Conservation (phyloP, 2,797 vertebrate species). For the Pygocentrus nattereri region DNA sequence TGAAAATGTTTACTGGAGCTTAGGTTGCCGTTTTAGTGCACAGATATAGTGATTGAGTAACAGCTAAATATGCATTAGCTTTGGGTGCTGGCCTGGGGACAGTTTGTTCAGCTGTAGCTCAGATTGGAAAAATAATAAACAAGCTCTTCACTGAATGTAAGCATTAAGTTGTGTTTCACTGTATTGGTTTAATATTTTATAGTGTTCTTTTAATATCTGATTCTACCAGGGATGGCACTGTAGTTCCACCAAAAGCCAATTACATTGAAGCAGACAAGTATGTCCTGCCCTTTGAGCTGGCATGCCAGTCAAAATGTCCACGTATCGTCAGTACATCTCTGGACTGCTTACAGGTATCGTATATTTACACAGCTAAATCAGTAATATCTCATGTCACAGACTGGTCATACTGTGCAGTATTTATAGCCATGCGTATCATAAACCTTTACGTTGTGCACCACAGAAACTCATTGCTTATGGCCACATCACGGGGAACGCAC, state of each 20-base stretch:
- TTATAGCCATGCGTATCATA: neutral
- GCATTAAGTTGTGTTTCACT: neutral
- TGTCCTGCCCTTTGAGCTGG: constrained; percentile 95
- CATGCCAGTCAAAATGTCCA: constrained; percentile 96
- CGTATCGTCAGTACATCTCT: constrained; percentile 95
- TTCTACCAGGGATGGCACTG: constrained; percentile 83
- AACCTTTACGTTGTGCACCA: neutral
- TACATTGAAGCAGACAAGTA: constrained; percentile 99
- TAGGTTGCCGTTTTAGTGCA: neutral
- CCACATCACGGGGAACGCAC: constrained; percentile 98
- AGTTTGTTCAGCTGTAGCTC: neutral
- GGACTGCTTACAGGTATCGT: constrained; percentile 92
- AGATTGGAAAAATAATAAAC: constrained; percentile 5
- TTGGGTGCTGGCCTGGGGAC: neutral
- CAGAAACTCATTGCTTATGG: constrained; percentile 98
- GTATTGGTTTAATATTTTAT: neutral
- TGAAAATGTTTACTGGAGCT: constrained; percentile 16
- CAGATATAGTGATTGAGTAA: neutral
- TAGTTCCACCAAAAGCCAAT: constrained; percentile 89
- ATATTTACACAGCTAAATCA: neutral
- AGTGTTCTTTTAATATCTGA: constrained; percentile 15
- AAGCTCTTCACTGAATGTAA: neutral
- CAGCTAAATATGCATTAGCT: neutral
- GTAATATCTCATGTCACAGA: neutral
- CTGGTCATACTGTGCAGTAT: neutral